These are phyloP conservation scores for Platycheirus albimanus DNA, from an alignment of 2,888 invertebrate species.

Conservation along the genomic window DNA sequence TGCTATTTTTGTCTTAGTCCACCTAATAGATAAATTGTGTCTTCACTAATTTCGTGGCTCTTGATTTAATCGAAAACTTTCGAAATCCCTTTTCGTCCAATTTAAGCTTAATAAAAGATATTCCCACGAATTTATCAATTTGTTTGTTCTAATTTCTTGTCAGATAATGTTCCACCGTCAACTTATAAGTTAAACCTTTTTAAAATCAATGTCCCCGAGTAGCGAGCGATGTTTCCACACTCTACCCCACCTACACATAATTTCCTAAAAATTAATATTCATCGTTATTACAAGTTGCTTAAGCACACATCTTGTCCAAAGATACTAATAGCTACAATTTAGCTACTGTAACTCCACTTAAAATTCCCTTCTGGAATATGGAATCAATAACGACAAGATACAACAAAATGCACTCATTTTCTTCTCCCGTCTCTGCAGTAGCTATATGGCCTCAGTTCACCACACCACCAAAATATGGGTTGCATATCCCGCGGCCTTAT, in stretches of 20 bases:
- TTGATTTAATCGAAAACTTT: too few relatives aligned
- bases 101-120: conserved; percentile 7
- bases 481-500: conserved; percentile 5
- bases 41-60: too few relatives aligned
- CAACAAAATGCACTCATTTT: conserved; percentile 71
- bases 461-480: too few relatives aligned
- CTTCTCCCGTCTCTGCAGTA: too few relatives aligned
- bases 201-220: not conserved
- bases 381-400: conserved; percentile 27
- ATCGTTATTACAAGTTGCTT: conserved; percentile 38
- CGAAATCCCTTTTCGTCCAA: too few relatives aligned
- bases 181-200: not conserved
- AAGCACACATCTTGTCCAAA: conserved; percentile 31
- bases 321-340: conserved; percentile 36
- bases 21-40: too few relatives aligned
- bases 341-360: conserved; percentile 67
- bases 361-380: conserved; percentile 40
- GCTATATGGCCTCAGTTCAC: too few relatives aligned
- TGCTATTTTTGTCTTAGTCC: too few relatives aligned
- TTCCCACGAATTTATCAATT: not conserved
- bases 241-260: conserved; percentile 5
- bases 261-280: conserved; percentile 24
- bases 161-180: not conserved
- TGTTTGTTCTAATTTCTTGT: too few relatives aligned
- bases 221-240: conserved; percentile 6